Evolutionary conservation across 2,888 invertebrate species (phyloP).

Genomic region (Lepidocyrtinus sp.): DNA sequence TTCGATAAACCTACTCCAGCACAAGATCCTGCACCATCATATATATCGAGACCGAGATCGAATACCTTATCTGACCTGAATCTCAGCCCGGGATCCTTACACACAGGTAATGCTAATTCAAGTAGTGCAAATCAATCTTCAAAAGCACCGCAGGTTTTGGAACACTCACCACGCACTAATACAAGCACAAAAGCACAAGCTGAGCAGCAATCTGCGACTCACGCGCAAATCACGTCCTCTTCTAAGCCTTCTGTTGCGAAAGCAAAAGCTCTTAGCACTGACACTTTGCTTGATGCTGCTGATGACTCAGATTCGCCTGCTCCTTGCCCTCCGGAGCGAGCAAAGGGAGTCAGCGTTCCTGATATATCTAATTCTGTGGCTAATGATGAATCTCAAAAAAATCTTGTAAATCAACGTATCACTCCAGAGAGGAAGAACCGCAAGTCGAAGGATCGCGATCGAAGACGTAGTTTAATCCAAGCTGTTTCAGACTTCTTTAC

Average conservation of each 20-base stretch:
- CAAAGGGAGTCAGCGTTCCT: constrained; percentile 61
- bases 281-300: constrained; percentile 60
- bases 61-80: constrained; percentile 60
- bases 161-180: neutral
- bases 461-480: constrained; percentile 87
- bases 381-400: neutral
- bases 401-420: constrained; percentile 25
- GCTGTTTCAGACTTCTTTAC: constrained; percentile 87
- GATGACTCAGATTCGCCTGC: constrained; percentile 34
- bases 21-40: constrained; percentile 15
- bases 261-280: constrained; percentile 66
- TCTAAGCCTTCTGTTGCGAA: constrained; percentile 36
- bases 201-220: constrained; percentile 4
- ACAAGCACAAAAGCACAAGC: constrained; percentile 6
- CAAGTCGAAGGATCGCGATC: constrained; percentile 79
- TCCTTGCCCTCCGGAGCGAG: constrained; percentile 16
- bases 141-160: neutral
- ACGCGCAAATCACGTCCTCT: constrained; percentile 10
- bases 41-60: constrained; percentile 32
- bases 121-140: neutral
- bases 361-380: constrained; percentile 46
- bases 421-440: constrained; percentile 71
- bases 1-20: constrained; percentile 26
- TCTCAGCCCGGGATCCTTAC: constrained; percentile 39
- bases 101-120: constrained; percentile 45